Evolutionary conservation across 2,113 vertebrate genomes (phyloP).

Genomic region (Tenrec ecaudatus): DNA sequence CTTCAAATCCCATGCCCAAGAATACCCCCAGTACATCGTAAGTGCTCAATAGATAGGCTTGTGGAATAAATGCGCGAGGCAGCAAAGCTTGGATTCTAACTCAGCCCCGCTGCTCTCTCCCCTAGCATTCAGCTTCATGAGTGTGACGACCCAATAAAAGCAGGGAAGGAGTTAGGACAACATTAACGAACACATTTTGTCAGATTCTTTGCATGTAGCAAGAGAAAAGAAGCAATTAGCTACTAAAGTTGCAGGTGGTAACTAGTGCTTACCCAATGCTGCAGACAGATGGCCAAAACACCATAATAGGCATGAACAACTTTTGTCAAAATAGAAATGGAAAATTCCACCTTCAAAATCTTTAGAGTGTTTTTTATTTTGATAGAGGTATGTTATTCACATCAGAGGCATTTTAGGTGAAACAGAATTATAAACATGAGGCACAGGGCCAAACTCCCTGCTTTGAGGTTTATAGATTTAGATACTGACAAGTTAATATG

Average conservation of each 20-base stretch:
- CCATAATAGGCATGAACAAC: neutral
- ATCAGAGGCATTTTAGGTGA: conserved; percentile 14
- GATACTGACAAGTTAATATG: neutral
- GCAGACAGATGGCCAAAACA: neutral
- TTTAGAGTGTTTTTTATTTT: neutral
- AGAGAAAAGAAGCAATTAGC: neutral
- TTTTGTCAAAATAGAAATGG: neutral
- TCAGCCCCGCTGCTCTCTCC: neutral
- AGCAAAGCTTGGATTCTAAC: neutral
- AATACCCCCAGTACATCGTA: neutral
- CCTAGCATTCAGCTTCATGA: neutral
- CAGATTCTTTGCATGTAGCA: neutral
- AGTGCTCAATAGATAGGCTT: neutral
- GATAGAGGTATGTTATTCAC: neutral
- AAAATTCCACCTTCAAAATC: conserved; percentile 17
- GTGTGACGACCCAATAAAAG: neutral
- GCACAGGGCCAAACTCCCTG: neutral
- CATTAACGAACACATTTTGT: neutral
- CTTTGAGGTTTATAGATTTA: conserved; percentile 25
- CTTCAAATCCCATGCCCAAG: neutral
- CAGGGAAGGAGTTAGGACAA: neutral
- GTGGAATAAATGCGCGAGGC: neutral
- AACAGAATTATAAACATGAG: neutral
- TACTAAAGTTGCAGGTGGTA: neutral
- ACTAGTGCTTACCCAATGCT: neutral